Conservation (phyloP, 2,797 vertebrate genomes). For the Hippoglossus hippoglossus region DNA sequence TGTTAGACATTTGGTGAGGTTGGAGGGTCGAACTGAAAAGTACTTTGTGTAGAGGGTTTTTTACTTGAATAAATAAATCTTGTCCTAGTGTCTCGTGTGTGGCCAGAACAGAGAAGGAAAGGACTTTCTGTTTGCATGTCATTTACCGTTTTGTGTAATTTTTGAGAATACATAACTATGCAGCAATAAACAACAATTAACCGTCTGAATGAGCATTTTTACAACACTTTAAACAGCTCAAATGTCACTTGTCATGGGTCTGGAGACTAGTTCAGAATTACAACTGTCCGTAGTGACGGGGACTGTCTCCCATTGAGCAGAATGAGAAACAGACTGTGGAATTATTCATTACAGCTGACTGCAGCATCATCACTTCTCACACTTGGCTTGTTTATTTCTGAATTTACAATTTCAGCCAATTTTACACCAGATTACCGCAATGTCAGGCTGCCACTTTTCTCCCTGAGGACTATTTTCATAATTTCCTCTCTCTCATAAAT, state of each 20-base stretch:
- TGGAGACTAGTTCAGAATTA: constrained; percentile 35
- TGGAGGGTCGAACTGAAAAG: constrained; percentile 52
- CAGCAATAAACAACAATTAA: not conserved
- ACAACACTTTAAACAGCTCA: constrained; percentile 21
- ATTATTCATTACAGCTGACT: constrained; percentile 54
- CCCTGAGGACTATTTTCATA: constrained; percentile 58
- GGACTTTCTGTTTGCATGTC: constrained; percentile 57
- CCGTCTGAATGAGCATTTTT: not conserved
- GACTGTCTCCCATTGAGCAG: constrained; percentile 30
- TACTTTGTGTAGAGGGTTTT: constrained; percentile 50
- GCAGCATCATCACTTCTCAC: constrained; percentile 61
- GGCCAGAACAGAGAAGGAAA: constrained; percentile 32
- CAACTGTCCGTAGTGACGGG: constrained; percentile 33
- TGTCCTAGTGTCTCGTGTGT: constrained; percentile 41
- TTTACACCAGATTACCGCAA: constrained; percentile 71
- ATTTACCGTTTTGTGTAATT: constrained; percentile 45
- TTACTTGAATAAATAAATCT: constrained; percentile 68
- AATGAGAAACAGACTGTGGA: constrained; percentile 47
- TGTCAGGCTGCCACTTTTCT: constrained; percentile 48
- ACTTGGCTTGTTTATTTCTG: constrained; percentile 63
- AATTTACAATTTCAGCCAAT: constrained; percentile 69
- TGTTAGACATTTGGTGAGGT: constrained; percentile 69
- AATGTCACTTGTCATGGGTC: constrained; percentile 1
- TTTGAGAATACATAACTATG: not conserved
- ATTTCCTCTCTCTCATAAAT: constrained; percentile 42